Conservation (phyloP, 1,140 invertebrate genomes). For the Leguminivora glycinivorella region DNA sequence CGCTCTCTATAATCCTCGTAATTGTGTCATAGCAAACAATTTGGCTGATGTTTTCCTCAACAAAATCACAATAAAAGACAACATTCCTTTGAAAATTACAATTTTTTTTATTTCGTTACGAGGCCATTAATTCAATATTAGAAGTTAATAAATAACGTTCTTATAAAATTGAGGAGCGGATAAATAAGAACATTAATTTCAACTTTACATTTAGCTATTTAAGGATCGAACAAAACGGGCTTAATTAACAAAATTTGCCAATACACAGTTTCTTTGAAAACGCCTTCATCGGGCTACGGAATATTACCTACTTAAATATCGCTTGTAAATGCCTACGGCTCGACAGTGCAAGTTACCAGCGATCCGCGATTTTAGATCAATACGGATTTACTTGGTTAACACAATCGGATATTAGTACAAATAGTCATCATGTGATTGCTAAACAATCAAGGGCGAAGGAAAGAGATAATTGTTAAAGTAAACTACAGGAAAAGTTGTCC, state of each 20-base stretch:
- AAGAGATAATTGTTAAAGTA: background rate
- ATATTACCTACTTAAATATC: conserved; percentile 59
- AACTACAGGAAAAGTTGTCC: background rate
- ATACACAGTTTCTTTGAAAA: conserved; percentile 64
- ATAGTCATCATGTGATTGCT: no score
- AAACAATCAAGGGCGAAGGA: background rate
- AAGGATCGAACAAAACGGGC: conserved; percentile 30
- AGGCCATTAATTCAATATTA: conserved; percentile 24
- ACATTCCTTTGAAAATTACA: conserved; percentile 19
- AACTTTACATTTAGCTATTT: conserved; percentile 12
- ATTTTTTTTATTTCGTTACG: conserved; percentile 3
- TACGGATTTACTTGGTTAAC: no score
- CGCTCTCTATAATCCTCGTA: background rate
- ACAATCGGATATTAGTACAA: no score
- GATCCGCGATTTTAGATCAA: background rate
- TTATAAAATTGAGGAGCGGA: conserved; percentile 16
- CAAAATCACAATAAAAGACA: conserved; percentile 5
- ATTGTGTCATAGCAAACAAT: background rate
- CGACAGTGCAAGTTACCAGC: conserved; percentile 31
- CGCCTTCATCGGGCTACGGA: conserved; percentile 41
- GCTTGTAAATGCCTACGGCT: conserved; percentile 42
- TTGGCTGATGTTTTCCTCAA: background rate
- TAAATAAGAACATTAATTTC: conserved; percentile 22
- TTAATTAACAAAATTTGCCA: conserved; percentile 60
- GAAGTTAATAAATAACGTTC: conserved; percentile 25